These are phyloP conservation scores for Autographa pulchrina DNA, from an alignment of 2,888 invertebrate species.

Conservation along the genomic window DNA sequence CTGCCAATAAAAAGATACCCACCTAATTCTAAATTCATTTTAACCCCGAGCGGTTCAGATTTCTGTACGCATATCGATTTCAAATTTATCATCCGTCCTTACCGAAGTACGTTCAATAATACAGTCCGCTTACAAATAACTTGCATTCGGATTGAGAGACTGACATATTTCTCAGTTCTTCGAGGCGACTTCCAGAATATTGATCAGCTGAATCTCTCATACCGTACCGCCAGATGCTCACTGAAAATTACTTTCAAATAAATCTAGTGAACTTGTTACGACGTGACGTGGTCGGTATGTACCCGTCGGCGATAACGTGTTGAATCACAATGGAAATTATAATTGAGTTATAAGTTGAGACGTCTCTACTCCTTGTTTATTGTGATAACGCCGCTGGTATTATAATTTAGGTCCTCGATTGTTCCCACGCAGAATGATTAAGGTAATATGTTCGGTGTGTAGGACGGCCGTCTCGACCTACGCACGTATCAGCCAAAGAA, in stretches of 20 bases:
- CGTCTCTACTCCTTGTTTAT: slow-evolving; percentile 52
- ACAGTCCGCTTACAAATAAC: slow-evolving; percentile 73
- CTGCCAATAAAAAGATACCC: slow-evolving; percentile 43
- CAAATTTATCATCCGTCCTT: slow-evolving; percentile 59
- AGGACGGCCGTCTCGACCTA: not conserved
- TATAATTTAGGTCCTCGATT: slow-evolving; percentile 44
- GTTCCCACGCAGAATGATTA: slow-evolving; percentile 44
- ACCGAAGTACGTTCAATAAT: slow-evolving; percentile 61
- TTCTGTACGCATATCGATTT: slow-evolving; percentile 59
- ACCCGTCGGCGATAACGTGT: slow-evolving; percentile 60
- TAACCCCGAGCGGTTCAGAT: slow-evolving; percentile 53
- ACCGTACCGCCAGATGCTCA: slow-evolving; percentile 87
- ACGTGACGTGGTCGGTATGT: slow-evolving; percentile 58
- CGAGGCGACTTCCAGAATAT: slow-evolving; percentile 85
- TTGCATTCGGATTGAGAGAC: slow-evolving; percentile 81
- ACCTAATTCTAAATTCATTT: slow-evolving; percentile 56
- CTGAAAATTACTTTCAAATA: slow-evolving; percentile 88
- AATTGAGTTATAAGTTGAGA: slow-evolving; percentile 67
- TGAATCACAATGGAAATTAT: slow-evolving; percentile 69
- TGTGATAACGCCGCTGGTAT: slow-evolving; percentile 47
- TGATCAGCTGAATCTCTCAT: slow-evolving; percentile 87
- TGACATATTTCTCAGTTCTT: slow-evolving; percentile 87
- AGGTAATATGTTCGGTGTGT: slow-evolving; percentile 34
- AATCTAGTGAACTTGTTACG: slow-evolving; percentile 80
- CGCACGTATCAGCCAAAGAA: not conserved